Evolutionary conservation across 2,888 invertebrate genomes (phyloP), one percentile per base, ranked within the genome.

Genomic region (Athalia circularis): DNA sequence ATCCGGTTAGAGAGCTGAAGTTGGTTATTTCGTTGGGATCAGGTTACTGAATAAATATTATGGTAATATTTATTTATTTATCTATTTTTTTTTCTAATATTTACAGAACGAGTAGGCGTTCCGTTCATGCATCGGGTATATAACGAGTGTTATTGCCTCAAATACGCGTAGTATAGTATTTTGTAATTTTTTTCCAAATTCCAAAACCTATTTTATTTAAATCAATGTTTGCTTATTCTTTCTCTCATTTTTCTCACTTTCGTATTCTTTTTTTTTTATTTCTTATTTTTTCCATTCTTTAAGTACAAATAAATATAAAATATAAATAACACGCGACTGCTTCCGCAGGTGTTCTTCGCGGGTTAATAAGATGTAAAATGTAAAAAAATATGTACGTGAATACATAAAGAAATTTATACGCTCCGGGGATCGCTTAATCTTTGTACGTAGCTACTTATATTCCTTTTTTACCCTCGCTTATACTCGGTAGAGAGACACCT

Each of bases 61-160:
- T 82, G 84, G 81, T 84, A 84, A 85, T 85, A 84, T 84, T 85
- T 82, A 84, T 85, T 81, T 29, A 29, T 2, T 29, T 29, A 29
- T 29, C 2, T 29, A 29, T 29, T 29, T 29, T 29, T 29, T 29
- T 29, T 2, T 29, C 29, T 85, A 85, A 85, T 85, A 85, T 85
- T 85, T 85, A 84, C 84, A 81, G 82, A 29, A 83, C 77, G 15
- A 82, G 85, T 85, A 81, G 85, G 85, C 80, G 85, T 81, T 78
- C 76, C 80, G 85, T 81, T 78, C 76, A 57, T 43, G 52, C 59
- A 59, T 29, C 13, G 47, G 47, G 48, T 13, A 57, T 4, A 5
- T 11, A n/a, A n/a, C n/a, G n/a, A n/a, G n/a, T n/a, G n/a, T n/a
- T n/a, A n/a, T n/a, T n/a, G n/a, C n/a, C n/a, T n/a, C n/a, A n/a